Conservation (phyloP, 1,140 invertebrate genomes). For the Oncopeltus fasciatus region DNA sequence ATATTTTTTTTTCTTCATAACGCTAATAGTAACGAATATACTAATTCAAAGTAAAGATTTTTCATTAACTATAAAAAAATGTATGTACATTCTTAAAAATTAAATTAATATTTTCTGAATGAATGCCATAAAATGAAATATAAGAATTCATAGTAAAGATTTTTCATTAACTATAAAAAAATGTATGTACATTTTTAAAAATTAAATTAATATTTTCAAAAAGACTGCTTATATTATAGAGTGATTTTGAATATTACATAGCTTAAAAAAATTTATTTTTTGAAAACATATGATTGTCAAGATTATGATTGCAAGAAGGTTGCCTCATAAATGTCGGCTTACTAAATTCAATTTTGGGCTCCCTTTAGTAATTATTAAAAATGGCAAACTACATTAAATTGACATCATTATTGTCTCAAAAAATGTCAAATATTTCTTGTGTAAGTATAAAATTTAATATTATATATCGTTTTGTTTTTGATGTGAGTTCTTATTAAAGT, state of each 20-base stretch:
- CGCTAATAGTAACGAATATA: too few species aligned
- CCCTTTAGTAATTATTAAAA: neutral
- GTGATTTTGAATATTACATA: neutral
- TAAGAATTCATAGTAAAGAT: too few species aligned
- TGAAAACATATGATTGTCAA: neutral
- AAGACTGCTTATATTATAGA: neutral
- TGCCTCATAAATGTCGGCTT: neutral
- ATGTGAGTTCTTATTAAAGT: neutral
- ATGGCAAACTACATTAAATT: neutral
- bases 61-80: too few species aligned
- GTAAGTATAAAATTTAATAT: neutral
- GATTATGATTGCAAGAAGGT: neutral
- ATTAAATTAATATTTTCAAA: neutral
- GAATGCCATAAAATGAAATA: too few species aligned
- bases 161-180: too few species aligned
- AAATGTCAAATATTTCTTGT: neutral
- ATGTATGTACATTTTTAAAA: too few species aligned
- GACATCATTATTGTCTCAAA: neutral
- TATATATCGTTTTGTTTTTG: neutral
- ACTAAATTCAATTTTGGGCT: neutral
- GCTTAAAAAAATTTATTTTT: neutral
- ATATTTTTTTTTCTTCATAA: too few species aligned
- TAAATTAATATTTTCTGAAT: too few species aligned
- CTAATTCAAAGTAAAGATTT: too few species aligned
- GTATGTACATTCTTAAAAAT: too few species aligned